Percentiles rank a stretch among this genome's conserved stretches.
These are phyloP conservation scores for Cerceris ruficornis DNA, from an alignment of 2,888 invertebrate species.

Conservation along the genomic window DNA sequence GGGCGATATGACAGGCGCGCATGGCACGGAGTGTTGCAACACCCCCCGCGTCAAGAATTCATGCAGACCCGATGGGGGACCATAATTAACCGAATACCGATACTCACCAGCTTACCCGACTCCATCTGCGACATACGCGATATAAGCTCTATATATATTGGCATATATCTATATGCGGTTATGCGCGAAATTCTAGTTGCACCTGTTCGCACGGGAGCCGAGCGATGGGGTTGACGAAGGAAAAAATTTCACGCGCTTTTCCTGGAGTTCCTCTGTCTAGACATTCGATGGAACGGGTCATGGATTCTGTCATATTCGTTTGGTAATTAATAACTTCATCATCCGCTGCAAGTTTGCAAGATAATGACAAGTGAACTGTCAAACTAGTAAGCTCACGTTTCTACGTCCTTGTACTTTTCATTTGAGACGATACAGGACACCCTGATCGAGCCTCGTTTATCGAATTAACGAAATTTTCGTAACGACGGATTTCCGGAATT, in stretches of 20 bases:
- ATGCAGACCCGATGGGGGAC: conserved; percentile 77
- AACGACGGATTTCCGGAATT: too few species aligned
- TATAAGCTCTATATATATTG: conserved; percentile 20
- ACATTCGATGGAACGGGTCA: too few species aligned
- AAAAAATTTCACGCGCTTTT: not conserved
- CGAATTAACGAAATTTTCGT: too few species aligned
- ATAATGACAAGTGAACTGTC: too few species aligned
- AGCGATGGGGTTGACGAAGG: conserved; percentile 1
- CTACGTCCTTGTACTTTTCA: too few species aligned
- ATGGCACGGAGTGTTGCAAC: conserved; percentile 78
- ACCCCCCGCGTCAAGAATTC: conserved; percentile 81
- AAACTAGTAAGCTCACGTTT: too few species aligned
- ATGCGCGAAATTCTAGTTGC: conserved; percentile 75
- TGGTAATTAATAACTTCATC: too few species aligned
- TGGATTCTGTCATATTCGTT: too few species aligned
- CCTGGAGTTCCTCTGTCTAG: too few species aligned
- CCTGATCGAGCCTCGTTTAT: too few species aligned
- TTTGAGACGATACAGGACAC: too few species aligned
- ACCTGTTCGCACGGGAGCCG: conserved; percentile 62
- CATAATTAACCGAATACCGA: conserved; percentile 82
- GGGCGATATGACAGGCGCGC: conserved; percentile 80
- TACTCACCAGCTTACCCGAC: conserved; percentile 76
- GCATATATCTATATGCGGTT: conserved; percentile 43
- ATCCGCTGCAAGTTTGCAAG: too few species aligned
- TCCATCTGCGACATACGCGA: conserved; percentile 74